Evolutionary conservation across 2,113 vertebrate genomes (phyloP), one percentile per base, ranked within the genome.

Genomic region (Bos javanicus): DNA sequence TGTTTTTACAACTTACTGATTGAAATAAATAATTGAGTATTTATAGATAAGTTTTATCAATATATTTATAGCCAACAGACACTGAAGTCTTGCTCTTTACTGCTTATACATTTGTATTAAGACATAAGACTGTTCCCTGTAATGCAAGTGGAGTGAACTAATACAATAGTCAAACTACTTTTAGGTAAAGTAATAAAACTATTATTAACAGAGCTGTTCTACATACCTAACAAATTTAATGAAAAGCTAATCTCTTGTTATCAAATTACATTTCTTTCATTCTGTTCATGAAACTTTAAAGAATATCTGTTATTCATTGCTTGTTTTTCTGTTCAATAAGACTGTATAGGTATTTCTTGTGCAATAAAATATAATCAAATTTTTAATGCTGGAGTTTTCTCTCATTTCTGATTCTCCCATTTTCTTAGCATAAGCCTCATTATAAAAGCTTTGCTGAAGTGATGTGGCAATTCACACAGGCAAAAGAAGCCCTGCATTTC

Each of bases 331-430:
- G 8, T 86, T 95, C 52, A 94, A 23, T 93, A 93, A 62, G 89
- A 10, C 15, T 97, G 74, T 95, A 26, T 13, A 92, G 57, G 3
- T 82, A 90, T 93, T 97, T 83, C 71, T 96, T 36, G 57, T 4
- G 81, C 39, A 98, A 98, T 98, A 98, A 97, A 98, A 91, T 90
- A 36, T 39, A 93, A 90, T 82, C 14, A 87, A 21, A 33, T 94
- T 67, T 94, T 92, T 92, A 90, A 93, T 52, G 36, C 81, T 93
- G 39, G 57, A 83, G 57, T 95, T 91, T 97, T 95, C 76, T 96
- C 23, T 97, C 87, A 93, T 97, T 97, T 97, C 80, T 95, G 39
- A 54, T 88, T 91, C 48, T 84, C 56, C 48, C 43, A 62, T 96
- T 95, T 97, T 88, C 23, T 90, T 93, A 39, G 78, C n/a, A 10